These are phyloP conservation scores for Myopa tessellatipennis DNA, from an alignment of 2,888 invertebrate genomes.

Conservation along the genomic window DNA sequence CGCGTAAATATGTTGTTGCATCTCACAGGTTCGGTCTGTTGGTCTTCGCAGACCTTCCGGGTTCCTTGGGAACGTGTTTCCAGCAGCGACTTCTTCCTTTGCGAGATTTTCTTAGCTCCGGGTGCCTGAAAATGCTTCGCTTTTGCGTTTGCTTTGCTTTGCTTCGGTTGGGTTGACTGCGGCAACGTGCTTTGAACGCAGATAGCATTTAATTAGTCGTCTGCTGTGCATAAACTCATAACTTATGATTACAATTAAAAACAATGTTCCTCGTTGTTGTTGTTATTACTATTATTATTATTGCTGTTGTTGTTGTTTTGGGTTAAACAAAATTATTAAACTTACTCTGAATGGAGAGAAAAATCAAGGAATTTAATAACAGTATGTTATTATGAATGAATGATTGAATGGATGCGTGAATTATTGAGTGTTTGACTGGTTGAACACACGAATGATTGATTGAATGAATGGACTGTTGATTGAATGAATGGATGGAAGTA, in stretches of 20 bases:
- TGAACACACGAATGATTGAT: too few relatives aligned
- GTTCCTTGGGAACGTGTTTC: not conserved
- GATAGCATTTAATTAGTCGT: not conserved
- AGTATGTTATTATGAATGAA: too few relatives aligned
- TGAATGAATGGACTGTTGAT: too few relatives aligned
- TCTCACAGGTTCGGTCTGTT: not conserved
- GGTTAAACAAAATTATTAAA: too few relatives aligned
- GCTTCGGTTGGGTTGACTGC: not conserved
- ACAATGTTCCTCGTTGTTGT: not conserved
- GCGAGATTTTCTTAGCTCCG: not conserved
- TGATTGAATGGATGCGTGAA: too few relatives aligned
- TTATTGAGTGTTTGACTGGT: too few relatives aligned
- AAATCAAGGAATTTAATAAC: too few relatives aligned
- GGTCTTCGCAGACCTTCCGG: not conserved
- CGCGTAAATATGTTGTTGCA: too few relatives aligned
- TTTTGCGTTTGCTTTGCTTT: not conserved
- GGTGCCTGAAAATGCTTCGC: not conserved
- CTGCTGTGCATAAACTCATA: not conserved
- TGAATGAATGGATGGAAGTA: too few relatives aligned
- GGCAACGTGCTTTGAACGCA: conserved; percentile 1
- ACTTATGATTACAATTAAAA: conserved; percentile 3
- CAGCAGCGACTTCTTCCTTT: not conserved
- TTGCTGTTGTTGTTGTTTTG: not conserved
- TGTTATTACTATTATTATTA: not conserved
- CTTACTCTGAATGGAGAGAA: too few relatives aligned